Evolutionary conservation across 1,140 invertebrate species (phyloP).

Genomic region (Cotesia glomerata): DNA sequence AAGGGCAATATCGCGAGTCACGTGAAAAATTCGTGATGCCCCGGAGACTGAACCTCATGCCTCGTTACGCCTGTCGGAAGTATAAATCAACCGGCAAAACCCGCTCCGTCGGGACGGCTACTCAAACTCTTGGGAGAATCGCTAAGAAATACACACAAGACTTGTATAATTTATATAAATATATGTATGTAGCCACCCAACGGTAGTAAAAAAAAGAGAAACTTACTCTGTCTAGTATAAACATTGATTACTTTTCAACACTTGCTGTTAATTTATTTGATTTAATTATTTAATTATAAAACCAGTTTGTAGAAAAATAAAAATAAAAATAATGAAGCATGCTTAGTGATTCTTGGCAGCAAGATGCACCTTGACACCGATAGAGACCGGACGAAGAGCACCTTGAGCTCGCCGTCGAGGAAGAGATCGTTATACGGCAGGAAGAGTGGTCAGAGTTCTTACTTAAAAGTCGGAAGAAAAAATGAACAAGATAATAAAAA

Average conservation of each 20-base stretch:
- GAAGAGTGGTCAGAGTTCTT: neutral
- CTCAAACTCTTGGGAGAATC: constrained; percentile 16
- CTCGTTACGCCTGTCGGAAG: constrained; percentile 42
- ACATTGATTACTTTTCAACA: too few species aligned
- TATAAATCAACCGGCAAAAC: constrained; percentile 38
- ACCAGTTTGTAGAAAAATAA: neutral
- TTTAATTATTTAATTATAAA: neutral
- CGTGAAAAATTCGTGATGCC: constrained; percentile 38
- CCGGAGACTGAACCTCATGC: constrained; percentile 32
- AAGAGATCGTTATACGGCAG: constrained; percentile 14
- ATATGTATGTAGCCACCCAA: neutral
- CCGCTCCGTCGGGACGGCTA: constrained; percentile 20
- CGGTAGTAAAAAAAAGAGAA: neutral
- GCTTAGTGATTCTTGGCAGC: neutral
- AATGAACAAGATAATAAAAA: neutral
- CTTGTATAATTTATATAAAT: neutral
- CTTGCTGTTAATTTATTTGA: neutral
- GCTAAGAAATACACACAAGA: neutral
- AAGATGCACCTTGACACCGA: constrained; percentile 29
- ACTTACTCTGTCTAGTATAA: neutral
- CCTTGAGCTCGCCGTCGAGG: neutral
- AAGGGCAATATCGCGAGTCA: constrained; percentile 31
- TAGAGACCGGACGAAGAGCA: constrained; percentile 4
- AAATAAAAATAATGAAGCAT: neutral
- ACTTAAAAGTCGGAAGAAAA: constrained; percentile 3